Evolutionary conservation across 2,113 vertebrate genomes (phyloP), one percentile per base, ranked within the genome.

Genomic region (Planiliza haematocheilus): DNA sequence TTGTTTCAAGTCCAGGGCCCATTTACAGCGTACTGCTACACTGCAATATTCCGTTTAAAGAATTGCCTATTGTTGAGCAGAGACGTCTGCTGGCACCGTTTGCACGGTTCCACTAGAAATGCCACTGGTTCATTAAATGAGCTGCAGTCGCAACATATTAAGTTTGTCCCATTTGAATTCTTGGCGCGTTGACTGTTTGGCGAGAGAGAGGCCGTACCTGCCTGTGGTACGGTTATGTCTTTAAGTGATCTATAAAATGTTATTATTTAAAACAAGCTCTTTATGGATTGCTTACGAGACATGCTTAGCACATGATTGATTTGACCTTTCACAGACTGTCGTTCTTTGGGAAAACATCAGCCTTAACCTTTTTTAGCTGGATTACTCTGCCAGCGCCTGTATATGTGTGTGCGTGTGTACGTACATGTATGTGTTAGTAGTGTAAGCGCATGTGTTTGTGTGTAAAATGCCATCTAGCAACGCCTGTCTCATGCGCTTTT

Each of bases 221-320:
- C 82, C 72, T 56, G 60, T 59, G 67, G 66, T 79, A 78, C 81
- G 62, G 71, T 91, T 90, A 90, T 93, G 90, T 92, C 83, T 93
- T 92, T 90, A 93, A 89, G 84, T 91, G 89, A 93, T 93, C 92
- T 92, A 91, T 93, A 92, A 92, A 93, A 91, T 86, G 90, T 90
- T 94, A 93, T 94, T 93, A 94, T 93, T 94, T 92, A 92, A 94
- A 93, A 92, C 89, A 93, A 92, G 91, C 68, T 76, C 84, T 92
- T 92, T 93, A 93, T 92, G 83, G 90, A 93, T 94, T 92, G 86
- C 87, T 90, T 93, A 92, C 76, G 79, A 87, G 81, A 87, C 86
- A 92, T 92, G 90, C 86, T 93, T 93, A 92, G 84, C 81, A 85
- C 78, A 87, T 90, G 92, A 94, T 93, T 92, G 91, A 94, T 91